Base-by-base conservation (phyloP, 1,140 invertebrate species). In the Drosophila funebris region DNA sequence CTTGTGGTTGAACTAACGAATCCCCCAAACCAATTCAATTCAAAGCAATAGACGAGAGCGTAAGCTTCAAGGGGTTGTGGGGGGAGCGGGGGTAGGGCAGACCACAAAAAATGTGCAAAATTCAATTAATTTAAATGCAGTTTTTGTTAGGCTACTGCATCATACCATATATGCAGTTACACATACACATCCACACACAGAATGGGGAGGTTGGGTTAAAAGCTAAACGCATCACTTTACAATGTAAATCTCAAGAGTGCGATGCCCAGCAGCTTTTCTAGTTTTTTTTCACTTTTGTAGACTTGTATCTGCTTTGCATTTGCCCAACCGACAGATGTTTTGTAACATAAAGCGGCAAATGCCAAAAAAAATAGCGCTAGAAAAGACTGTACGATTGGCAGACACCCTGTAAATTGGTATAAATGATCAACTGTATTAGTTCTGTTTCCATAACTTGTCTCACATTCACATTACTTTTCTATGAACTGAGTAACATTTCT, bases 71-170 rank as follows among this genome's bases (percentile, higher is more conserved):
- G 36, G 33, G 16, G 11, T 37, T 57, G 36, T 24, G 14, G 4
- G 44, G 9, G 16, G 7, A 18, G 8, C 8, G n/a, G 29, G 33
- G 13, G 18, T 8, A 13, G 33, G 18, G 8, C 71, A 67, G 24
- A 7, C 61, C 27, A 50, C 24, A 57, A 76, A 87, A 83, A 83
- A 76, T 73, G 72, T 68, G 57, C 63, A 53, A 83, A 87, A 88
- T 88, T 88, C 83, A 88, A 88, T 88, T 88, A 88, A 88, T 88
- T 88, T 88, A 88, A 89, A 88, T 88, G 83, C 79, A 83, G 84
- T 88, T 85, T 81, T 81, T 75, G 71, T 68, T 60, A 37, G 60
- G 57, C 52, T 44, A 39, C 62, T 50, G 27, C 61, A 60, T 71
- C 37, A 7, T 58, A 18, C 43, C 43, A 33, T 8, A 54, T 9